These are phyloP conservation scores for Chelonoidis abingdonii DNA, from an alignment of 2,113 vertebrate species.

Conservation along the genomic window DNA sequence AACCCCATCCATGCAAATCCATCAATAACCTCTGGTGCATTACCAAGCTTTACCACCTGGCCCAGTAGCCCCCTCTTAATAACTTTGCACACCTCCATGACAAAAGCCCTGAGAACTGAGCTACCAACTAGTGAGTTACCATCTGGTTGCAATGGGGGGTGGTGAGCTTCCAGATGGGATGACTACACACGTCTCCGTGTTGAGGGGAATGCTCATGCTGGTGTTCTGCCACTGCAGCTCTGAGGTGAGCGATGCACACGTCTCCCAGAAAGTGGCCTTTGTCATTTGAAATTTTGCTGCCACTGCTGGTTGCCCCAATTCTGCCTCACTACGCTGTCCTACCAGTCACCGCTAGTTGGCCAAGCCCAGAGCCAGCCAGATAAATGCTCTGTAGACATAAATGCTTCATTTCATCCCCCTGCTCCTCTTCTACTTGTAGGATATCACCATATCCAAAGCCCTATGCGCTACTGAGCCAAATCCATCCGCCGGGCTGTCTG, in stretches of 20 bases:
- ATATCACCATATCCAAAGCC: background rate
- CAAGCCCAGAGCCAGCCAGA: too few species aligned
- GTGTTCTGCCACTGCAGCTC: background rate
- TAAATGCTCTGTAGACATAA: background rate
- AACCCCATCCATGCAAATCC: background rate
- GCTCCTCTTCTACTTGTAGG: background rate
- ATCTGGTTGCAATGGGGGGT: background rate
- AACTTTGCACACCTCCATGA: background rate
- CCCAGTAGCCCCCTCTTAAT: background rate
- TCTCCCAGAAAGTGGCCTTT: background rate
- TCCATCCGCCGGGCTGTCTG: background rate
- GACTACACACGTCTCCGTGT: too few species aligned
- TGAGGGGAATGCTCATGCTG: background rate
- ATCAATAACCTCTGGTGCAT: background rate
- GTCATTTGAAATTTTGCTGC: background rate
- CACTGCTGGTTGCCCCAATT: background rate
- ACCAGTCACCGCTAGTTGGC: background rate
- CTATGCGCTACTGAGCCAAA: rapidly evolving
- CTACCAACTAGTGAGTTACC: background rate
- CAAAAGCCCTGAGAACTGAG: background rate
- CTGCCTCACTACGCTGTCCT: background rate
- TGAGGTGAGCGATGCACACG: background rate
- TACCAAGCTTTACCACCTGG: background rate
- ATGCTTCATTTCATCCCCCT: background rate
- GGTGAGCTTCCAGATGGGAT: background rate